These are phyloP conservation scores for Campylomormyrus numenius DNA, from an alignment of 2,113 vertebrate genomes.

Conservation along the genomic window DNA sequence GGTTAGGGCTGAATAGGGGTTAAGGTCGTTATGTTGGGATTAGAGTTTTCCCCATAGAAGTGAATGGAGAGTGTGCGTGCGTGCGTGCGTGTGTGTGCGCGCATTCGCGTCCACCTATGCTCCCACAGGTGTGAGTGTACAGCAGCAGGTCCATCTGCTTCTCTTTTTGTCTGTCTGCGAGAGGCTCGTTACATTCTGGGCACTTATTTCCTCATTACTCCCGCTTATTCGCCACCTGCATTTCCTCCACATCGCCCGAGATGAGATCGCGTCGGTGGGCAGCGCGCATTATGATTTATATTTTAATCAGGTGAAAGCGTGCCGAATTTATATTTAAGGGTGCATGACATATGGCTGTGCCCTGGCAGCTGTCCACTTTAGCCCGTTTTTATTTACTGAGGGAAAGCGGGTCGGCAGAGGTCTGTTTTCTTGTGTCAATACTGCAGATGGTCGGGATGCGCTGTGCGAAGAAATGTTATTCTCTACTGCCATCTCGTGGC, in stretches of 20 bases:
- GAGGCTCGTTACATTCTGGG: not conserved
- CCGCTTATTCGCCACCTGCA: constrained; percentile 7
- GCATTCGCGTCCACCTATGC: not conserved
- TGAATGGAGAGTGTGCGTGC: not conserved
- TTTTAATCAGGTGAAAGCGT: constrained; percentile 39
- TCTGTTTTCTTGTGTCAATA: constrained; percentile 11
- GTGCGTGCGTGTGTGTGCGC: not conserved
- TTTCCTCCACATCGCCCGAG: constrained; percentile 19
- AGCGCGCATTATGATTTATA: constrained; percentile 38
- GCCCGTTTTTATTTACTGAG: constrained; percentile 22
- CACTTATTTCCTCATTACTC: constrained; percentile 11
- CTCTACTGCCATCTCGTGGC: constrained; percentile 47
- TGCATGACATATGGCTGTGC: constrained; percentile 30
- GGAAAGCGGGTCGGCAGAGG: constrained; percentile 10
- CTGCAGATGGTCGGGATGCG: not conserved
- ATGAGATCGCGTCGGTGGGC: constrained; percentile 28
- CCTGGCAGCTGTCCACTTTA: constrained; percentile 30
- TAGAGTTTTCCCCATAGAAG: not conserved
- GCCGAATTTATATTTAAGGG: constrained; percentile 29
- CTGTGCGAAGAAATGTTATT: not conserved
- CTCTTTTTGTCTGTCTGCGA: not conserved
- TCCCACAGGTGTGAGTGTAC: not conserved
- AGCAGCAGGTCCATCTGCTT: not conserved
- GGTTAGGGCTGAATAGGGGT: not conserved
- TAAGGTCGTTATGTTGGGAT: not conserved